Percentiles rank a stretch among this genome's conserved stretches.
phyloP scores from a whole-genome alignment of 1,140 invertebrate genomes.

The Mizuhopecten yessoensis region DNA sequence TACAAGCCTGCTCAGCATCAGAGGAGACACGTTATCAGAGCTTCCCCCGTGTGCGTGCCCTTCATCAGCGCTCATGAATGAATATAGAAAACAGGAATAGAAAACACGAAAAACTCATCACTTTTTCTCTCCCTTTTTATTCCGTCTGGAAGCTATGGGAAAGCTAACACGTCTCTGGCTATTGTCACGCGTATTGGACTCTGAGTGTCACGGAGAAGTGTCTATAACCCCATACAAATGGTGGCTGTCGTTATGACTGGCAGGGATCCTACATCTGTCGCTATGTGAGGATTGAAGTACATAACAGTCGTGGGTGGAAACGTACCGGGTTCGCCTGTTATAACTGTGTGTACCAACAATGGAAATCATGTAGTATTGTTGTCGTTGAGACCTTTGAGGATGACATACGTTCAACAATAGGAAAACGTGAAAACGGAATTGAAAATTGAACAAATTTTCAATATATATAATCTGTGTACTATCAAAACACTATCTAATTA shows the following conservation, averaged over 20 bases:
- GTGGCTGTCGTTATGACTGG: not conserved
- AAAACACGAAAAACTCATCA: not conserved
- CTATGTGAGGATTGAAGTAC: not conserved
- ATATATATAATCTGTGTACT: too few species aligned
- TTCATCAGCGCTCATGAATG: not conserved
- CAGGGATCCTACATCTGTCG: not conserved
- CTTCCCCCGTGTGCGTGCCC: not conserved
- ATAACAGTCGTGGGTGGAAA: not conserved
- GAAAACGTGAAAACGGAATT: not conserved
- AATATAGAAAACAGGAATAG: conserved; percentile 12
- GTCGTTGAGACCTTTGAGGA: not conserved
- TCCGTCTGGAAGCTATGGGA: not conserved
- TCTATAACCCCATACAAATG: not conserved
- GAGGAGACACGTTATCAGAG: not conserved
- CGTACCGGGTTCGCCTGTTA: not conserved
- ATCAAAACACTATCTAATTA: not conserved
- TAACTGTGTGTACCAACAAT: not conserved
- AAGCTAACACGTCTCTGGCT: not conserved
- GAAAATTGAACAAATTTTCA: too few species aligned
- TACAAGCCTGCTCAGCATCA: not conserved
- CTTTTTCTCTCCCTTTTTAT: not conserved
- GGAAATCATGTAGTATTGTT: not conserved
- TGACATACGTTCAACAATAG: not conserved
- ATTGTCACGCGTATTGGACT: not conserved
- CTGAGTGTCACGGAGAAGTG: not conserved